Conservation (phyloP, 2,888 invertebrate species). For the Baccha elongata region DNA sequence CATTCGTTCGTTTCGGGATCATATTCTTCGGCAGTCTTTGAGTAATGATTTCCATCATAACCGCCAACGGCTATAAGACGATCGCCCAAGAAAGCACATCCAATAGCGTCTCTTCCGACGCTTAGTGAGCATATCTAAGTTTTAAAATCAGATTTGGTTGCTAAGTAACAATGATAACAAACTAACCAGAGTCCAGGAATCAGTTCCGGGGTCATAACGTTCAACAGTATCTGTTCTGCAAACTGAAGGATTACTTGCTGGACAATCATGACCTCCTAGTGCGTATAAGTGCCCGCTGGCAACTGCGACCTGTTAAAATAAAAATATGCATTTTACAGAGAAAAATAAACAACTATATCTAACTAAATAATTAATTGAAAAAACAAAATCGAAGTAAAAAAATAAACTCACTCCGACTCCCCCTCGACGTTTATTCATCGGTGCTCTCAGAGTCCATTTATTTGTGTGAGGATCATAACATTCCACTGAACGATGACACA, state of each 20-base stretch:
- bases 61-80: conserved; percentile 92
- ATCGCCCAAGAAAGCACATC: conserved; percentile 91
- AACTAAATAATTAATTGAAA: no score
- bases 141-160: not conserved
- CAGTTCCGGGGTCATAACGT: conserved; percentile 90
- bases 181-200: conserved; percentile 90
- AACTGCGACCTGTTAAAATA: conserved; percentile 86
- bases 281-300: conserved; percentile 95
- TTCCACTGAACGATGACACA: conserved; percentile 95
- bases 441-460: conserved; percentile 92
- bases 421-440: conserved; percentile 93
- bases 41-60: conserved; percentile 94
- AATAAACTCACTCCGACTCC: conserved; percentile 90
- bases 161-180: not conserved
- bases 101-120: conserved; percentile 93
- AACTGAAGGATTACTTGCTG: conserved; percentile 92
- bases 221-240: conserved; percentile 94
- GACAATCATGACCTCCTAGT: conserved; percentile 96
- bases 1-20: conserved; percentile 92
- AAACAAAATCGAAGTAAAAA: no score
- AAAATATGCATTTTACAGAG: conserved; percentile 10
- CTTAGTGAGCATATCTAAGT: conserved; percentile 88
- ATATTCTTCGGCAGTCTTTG: conserved; percentile 94
- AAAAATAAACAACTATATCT: no score
- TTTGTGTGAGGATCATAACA: conserved; percentile 90